These are phyloP conservation scores for Brotula barbata DNA, from an alignment of 2,797 vertebrate genomes.

Conservation along the genomic window DNA sequence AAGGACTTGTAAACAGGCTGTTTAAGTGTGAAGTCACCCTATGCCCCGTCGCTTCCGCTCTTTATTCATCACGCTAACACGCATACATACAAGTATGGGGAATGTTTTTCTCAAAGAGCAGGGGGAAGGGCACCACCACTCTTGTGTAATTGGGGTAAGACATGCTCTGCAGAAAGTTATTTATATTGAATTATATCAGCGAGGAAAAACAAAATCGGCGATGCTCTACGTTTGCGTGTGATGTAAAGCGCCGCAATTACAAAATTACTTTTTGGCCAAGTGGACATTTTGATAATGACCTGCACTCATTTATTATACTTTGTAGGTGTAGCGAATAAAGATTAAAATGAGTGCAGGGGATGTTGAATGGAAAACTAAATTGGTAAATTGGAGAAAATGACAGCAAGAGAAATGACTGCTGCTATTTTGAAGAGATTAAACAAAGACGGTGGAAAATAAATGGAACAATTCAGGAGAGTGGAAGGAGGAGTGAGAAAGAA, in stretches of 20 bases:
- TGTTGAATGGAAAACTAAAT: slow-evolving; percentile 5
- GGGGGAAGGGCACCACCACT: slow-evolving; percentile 51
- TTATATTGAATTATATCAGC: slow-evolving; percentile 10
- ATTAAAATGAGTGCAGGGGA: background rate
- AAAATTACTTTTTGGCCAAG: background rate
- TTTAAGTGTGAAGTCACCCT: slow-evolving; percentile 75
- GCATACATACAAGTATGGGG: slow-evolving; percentile 54
- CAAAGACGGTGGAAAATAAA: slow-evolving; percentile 31
- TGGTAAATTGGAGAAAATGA: background rate
- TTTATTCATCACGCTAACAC: slow-evolving; percentile 65
- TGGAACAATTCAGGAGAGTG: slow-evolving; percentile 17
- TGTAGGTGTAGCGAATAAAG: background rate
- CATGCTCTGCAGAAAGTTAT: slow-evolving; percentile 16
- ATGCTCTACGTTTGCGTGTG: too few relatives aligned
- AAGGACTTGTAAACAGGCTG: slow-evolving; percentile 73
- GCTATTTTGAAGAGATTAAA: slow-evolving; percentile 8
- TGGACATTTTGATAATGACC: slow-evolving; percentile 5
- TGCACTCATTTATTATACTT: slow-evolving; percentile 6
- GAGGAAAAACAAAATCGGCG: slow-evolving; percentile 1
- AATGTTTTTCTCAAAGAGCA: slow-evolving; percentile 55
- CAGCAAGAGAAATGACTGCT: background rate
- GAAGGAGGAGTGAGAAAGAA: slow-evolving; percentile 48
- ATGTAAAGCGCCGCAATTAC: slow-evolving; percentile 25
- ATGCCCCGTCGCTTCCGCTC: slow-evolving; percentile 68
- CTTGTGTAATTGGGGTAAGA: slow-evolving; percentile 25